These are phyloP conservation scores for Cistogaster globosa DNA, from an alignment of 2,888 invertebrate species.

Conservation along the genomic window DNA sequence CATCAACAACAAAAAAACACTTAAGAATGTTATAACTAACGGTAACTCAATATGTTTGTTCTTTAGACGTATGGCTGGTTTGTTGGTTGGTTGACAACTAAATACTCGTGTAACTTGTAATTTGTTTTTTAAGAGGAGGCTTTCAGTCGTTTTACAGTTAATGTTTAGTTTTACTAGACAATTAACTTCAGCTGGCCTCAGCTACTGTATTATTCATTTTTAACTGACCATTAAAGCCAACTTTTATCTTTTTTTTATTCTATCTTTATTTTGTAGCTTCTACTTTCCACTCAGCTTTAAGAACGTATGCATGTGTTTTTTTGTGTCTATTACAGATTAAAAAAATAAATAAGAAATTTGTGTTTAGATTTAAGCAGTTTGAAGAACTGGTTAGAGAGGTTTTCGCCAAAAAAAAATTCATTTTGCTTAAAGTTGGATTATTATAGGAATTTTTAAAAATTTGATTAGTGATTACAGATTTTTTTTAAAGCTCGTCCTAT, in stretches of 20 bases:
- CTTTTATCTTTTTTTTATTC: not conserved
- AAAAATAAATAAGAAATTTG: not conserved
- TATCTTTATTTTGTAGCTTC: conserved; percentile 20
- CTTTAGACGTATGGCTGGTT: not conserved
- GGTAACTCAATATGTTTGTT: conserved; percentile 52
- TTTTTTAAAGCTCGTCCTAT: too few relatives aligned
- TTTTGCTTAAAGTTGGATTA: too few relatives aligned
- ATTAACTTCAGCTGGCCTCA: conserved; percentile 70
- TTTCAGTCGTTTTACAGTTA: conserved; percentile 50
- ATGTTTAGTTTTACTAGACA: conserved; percentile 66
- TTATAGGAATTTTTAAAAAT: too few relatives aligned
- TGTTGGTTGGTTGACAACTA: conserved; percentile 27
- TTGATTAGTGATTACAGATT: too few relatives aligned
- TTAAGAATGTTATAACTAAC: conserved; percentile 3
- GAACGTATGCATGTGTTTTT: not conserved
- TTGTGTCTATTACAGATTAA: not conserved
- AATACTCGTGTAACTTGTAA: conserved; percentile 41
- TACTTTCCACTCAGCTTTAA: not conserved
- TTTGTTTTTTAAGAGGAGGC: conserved; percentile 12
- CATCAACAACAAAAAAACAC: conserved; percentile 9
- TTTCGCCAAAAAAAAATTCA: too few relatives aligned
- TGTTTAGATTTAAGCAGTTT: not conserved
- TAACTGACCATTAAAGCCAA: conserved; percentile 61
- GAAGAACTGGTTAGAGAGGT: not conserved
- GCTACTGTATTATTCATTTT: conserved; percentile 66